A percentile compares a stretch with the other conserved stretches of the same genome.
Conservation (phyloP, 2,113 vertebrate genomes). For the Neolamprologus sp. region DNA sequence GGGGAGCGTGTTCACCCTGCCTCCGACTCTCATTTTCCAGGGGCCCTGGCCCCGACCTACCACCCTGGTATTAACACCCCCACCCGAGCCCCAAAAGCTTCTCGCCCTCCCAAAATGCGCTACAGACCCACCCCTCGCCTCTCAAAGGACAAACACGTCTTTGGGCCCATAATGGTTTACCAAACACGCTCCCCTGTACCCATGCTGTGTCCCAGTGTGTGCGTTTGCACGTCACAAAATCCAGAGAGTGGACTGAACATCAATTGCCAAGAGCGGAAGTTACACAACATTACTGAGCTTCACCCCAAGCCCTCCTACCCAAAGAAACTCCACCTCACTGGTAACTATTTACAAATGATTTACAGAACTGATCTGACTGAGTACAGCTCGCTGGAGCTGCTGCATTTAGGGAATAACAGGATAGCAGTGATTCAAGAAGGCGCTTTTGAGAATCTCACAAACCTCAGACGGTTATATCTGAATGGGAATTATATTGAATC, state of each 20-base stretch:
- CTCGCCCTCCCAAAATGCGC: constrained; percentile 88
- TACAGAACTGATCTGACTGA: constrained; percentile 84
- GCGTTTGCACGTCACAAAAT: constrained; percentile 90
- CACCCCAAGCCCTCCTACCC: constrained; percentile 89
- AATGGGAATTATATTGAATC: constrained; percentile 97
- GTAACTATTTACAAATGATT: constrained; percentile 91
- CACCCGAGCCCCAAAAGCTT: constrained; percentile 85
- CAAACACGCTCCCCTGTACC: constrained; percentile 94
- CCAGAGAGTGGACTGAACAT: constrained; percentile 92
- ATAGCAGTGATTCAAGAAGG: constrained; percentile 92
- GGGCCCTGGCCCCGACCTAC: constrained; percentile 74
- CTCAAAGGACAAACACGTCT: constrained; percentile 90
- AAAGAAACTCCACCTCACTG: constrained; percentile 97
- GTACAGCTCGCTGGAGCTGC: constrained; percentile 88
- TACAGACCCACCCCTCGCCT: constrained; percentile 90
- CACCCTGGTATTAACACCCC: constrained; percentile 77
- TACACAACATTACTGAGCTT: constrained; percentile 89
- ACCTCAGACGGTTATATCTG: constrained; percentile 90
- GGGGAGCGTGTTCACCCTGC: constrained; percentile 77
- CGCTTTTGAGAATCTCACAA: constrained; percentile 91
- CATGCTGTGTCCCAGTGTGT: constrained; percentile 85
- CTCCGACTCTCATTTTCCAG: constrained; percentile 78
- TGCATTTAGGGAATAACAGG: constrained; percentile 94
- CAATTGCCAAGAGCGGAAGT: constrained; percentile 93
- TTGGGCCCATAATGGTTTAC: constrained; percentile 98